Base-by-base conservation (phyloP, 2,888 invertebrate species). In the Caenorhabditis panamensis region DNA sequence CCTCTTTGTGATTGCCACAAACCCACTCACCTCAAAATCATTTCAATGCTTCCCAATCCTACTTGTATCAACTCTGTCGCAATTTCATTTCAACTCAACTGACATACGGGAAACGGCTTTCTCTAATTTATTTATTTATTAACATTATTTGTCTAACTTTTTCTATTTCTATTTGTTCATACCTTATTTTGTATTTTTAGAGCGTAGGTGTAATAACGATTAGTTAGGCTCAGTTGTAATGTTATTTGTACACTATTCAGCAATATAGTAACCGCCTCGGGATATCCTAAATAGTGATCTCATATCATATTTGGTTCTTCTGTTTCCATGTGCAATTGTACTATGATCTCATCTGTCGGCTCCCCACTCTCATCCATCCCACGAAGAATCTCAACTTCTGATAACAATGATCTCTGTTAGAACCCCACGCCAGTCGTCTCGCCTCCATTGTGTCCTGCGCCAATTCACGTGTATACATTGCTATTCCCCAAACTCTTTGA, bases 241-340 rank as follows among this genome's bases (percentile, higher is more conserved):
- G 26, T 59, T 24, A 20, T 37, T 62, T 63, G 62, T 54, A 54
- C 28, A 44, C 53, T 41, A n/a, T 37, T 61, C n/a, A 49, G 18
- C 6, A 59, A 64, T 73, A 58, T 73, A 58, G 9, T 53, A 28
- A 13, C 47, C 56, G 24, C 26, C 44, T 26, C 73, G 73, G 73
- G 28, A 51, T 64, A 58, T 28, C 59, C 64, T 59, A 64, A 31
- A 49, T 64, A 59, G 59, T 64, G 73, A 73, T 73, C 73, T 73
- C 64, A 73, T 31, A 51, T 73, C 64, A 64, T 64, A 73, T 59
- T 73, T 59, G 64, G 64, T 73, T 73, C 71, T 71, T 62, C 54
- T 71, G 71, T 71, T 59, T 36, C 63, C 47, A 47, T 58, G 44
- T 18, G 28, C 31, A 73, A 73, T 73, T 73, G 73, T 73, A 73